Percentiles rank a stretch among this genome's conserved stretches.
Evolutionary conservation across 2,888 invertebrate species (phyloP).

Genomic region (Clistopyga incitator): DNA sequence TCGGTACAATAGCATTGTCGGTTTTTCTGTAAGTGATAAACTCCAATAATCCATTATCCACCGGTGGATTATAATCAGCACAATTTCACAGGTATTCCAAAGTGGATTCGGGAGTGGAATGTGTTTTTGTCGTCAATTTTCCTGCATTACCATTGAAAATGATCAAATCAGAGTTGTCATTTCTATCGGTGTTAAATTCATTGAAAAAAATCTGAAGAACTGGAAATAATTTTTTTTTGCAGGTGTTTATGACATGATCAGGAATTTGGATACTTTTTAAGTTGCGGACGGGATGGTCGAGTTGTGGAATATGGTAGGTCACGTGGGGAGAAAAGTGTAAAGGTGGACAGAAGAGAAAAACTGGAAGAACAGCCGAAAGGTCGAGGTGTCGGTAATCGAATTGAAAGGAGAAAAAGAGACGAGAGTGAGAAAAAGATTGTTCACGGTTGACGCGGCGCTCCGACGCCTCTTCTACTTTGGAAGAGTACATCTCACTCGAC

Average conservation of each 20-base stretch:
- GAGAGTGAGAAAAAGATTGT: slow-evolving; percentile 50
- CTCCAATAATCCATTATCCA: not conserved
- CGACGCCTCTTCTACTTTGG: slow-evolving; percentile 47
- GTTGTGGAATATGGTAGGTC: not conserved
- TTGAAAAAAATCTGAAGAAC: too few species aligned
- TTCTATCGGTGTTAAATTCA: too few species aligned
- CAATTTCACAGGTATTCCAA: not conserved
- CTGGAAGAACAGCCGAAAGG: slow-evolving; percentile 31
- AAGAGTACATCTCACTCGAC: slow-evolving; percentile 27
- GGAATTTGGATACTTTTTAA: not conserved
- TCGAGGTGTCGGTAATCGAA: slow-evolving; percentile 35
- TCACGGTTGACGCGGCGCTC: slow-evolving; percentile 37
- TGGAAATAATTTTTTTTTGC: too few species aligned
- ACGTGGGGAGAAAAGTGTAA: not conserved
- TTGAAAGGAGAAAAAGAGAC: slow-evolving; percentile 32
- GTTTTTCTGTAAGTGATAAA: slow-evolving; percentile 22
- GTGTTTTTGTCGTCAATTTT: too few species aligned
- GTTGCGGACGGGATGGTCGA: not conserved
- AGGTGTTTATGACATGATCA: not conserved
- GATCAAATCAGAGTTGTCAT: too few species aligned
- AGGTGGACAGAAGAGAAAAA: not conserved
- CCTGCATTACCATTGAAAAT: too few species aligned
- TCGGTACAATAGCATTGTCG: slow-evolving; percentile 77
- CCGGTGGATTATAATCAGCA: not conserved
- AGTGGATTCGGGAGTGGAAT: too few species aligned